Evolutionary conservation across 2,888 invertebrate species (phyloP), one percentile per base, ranked within the genome.

Genomic region (Standfussiana lucernea): DNA sequence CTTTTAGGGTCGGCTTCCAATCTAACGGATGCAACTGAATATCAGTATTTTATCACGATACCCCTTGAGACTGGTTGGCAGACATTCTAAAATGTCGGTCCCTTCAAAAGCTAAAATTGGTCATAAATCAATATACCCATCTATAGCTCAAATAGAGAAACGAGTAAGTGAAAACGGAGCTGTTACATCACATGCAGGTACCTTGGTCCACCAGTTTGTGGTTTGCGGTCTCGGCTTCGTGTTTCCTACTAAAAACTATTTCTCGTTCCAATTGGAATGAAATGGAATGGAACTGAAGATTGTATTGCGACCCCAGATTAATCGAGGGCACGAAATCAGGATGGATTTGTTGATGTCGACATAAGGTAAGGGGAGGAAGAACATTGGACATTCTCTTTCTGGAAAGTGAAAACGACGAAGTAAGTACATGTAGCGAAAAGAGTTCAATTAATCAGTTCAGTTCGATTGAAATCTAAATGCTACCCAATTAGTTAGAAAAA

Each of bases 181-280:
- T 82, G 80, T 92, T 92, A 90, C 88, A 85, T 92, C 91, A 91
- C 79, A 89, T 80, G 72, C 76, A 75, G 79, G 74, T 80, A 80
- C 79, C 21, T 71, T 53, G 84, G 76, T 75, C 70, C 70, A 79
- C 71, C 67, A 66, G 82, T 83, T 86, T 88, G 89, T 80, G 91
- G 91, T 89, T 86, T 89, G 91, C 72, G 90, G 89, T 88, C 68
- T 67, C 40, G 62, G 79, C 73, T 77, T 85, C 80, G 79, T 76
- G 61, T 86, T 88, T 86, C 79, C 89, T 87, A 75, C 76, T 78
- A 66, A 84, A 82, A 87, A 84, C 71, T 71, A 82, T 75, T 78
- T 67, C 79, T 79, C 37, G 70, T 75, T 79, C 67, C 73, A 88
- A 87, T 80, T 72, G 74, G 69, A 83, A 83, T 86, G 80, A 86